Base-by-base conservation (phyloP, 2,888 invertebrate species). In the Eretmocerus hayati region DNA sequence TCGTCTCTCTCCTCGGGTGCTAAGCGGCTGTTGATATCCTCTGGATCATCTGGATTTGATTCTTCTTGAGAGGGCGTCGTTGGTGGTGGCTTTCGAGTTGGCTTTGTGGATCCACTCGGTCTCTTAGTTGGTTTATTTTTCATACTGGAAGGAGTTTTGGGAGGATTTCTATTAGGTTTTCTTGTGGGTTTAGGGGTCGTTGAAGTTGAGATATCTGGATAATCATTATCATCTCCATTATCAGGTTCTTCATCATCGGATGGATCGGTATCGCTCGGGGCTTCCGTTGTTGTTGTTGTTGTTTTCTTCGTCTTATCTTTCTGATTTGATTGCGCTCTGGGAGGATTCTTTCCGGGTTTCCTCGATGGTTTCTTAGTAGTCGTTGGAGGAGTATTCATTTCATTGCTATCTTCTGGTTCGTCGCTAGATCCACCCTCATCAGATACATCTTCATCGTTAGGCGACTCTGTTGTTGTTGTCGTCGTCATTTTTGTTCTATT, bases 171-270 rank as follows among this genome's bases (percentile, higher is more conserved):
- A 6, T 26, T 26, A 9, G 26, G 26, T 11, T 11, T 26, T 6
- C 26, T n/a, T n/a, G 33, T 6, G 8, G 36, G 8, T 38, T 38
- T 8, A 22, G 38, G 8, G 15, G 38, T 38, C 8, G 22, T 8
- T 22, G 21, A 22, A 38, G 11, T 20, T 11, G n/a, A 15, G 18
- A 22, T 9, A 15, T 46, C 35, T 16, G 46, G 41, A 42, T 42
- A 38, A 4, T 23, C 22, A 23, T 46, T 30, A 6, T 43, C 15
- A 43, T 48, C 48, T 2, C 48, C 46, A 37, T 38, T 20, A 21
- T 31, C 26, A 6, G 48, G 48, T 18, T 13, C 42, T 11, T 46
- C 35, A n/a, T n/a, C n/a, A n/a, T n/a, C n/a, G n/a, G n/a, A n/a
- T n/a, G n/a, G n/a, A n/a, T n/a, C n/a, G n/a, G n/a, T n/a, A n/a